These are phyloP conservation scores for Gibbula magus DNA, from an alignment of 2,888 invertebrate species.

Conservation along the genomic window DNA sequence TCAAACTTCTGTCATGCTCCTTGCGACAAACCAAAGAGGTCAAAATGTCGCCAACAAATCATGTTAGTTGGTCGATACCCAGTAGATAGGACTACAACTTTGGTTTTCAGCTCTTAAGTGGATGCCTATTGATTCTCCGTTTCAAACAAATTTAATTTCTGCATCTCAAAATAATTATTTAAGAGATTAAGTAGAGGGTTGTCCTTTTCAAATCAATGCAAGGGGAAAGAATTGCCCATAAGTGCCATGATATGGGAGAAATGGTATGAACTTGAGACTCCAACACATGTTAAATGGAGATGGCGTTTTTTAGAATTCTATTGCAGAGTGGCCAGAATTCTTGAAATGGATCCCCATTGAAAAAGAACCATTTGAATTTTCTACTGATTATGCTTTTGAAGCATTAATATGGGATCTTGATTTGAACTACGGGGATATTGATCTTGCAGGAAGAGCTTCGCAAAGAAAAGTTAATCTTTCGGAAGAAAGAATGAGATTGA, in stretches of 20 bases:
- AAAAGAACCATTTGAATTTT: too few species aligned
- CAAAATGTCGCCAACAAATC: background rate
- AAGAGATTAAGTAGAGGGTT: slow-evolving; percentile 1
- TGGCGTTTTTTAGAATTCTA: background rate
- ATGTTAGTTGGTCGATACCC: background rate
- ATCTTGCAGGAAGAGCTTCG: too few species aligned
- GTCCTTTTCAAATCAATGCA: background rate
- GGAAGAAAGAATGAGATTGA: too few species aligned
- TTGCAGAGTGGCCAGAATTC: too few species aligned
- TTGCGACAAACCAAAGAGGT: background rate
- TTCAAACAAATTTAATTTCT: slow-evolving; percentile 22
- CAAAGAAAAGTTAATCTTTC: too few species aligned
- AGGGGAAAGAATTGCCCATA: background rate
- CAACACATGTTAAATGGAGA: background rate
- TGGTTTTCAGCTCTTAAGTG: slow-evolving; percentile 14
- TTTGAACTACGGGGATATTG: too few species aligned
- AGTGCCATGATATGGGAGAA: background rate
- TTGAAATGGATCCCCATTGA: too few species aligned
- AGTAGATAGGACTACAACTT: background rate
- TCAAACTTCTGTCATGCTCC: slow-evolving; percentile 6
- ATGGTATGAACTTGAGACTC: background rate
- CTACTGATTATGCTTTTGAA: too few species aligned
- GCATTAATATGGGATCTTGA: too few species aligned
- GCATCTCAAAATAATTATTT: slow-evolving; percentile 22
- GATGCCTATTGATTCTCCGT: slow-evolving; percentile 1